Conservation (phyloP, 2,888 invertebrate species). For the Drosophila meridionalis region DNA sequence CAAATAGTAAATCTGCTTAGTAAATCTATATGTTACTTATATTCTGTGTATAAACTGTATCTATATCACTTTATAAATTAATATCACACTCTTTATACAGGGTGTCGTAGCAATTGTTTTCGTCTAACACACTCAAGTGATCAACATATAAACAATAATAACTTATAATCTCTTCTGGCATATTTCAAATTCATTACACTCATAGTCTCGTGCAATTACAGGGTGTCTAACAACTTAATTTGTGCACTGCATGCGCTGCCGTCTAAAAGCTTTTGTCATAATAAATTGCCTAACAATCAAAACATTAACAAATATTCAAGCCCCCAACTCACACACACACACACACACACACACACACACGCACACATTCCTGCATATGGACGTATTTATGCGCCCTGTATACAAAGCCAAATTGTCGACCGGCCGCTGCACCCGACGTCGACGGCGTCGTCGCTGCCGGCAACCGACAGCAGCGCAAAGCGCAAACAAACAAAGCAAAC, state of each 20-base stretch:
- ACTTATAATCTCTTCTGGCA: background rate
- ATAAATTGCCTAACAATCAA: conserved; percentile 74
- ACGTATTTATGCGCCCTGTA: conserved; percentile 41
- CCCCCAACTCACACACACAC: conserved; percentile 6
- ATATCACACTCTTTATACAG: background rate
- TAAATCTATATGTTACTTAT: too few relatives aligned
- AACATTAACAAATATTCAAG: conserved; percentile 58
- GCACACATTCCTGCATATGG: conserved; percentile 5
- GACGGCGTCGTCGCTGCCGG: conserved; percentile 53
- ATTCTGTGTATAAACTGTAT: background rate
- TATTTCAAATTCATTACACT: background rate
- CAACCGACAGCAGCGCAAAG: conserved; percentile 49
- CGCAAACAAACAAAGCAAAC: conserved; percentile 67
- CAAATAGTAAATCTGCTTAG: too few relatives aligned
- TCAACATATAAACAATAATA: background rate
- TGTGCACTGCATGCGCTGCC: conserved; percentile 44
- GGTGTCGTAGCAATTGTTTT: conserved; percentile 2
- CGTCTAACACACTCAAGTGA: background rate
- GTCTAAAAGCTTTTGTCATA: conserved; percentile 66
- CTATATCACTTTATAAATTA: background rate
- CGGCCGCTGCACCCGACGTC: conserved; percentile 43
- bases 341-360: conserved; percentile 3
- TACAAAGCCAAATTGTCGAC: conserved; percentile 59
- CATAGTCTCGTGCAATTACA: background rate
- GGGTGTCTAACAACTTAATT: conserved; percentile 32